phyloP scores from a whole-genome alignment of 2,797 vertebrate species.

The Jordanella pulchra region DNA sequence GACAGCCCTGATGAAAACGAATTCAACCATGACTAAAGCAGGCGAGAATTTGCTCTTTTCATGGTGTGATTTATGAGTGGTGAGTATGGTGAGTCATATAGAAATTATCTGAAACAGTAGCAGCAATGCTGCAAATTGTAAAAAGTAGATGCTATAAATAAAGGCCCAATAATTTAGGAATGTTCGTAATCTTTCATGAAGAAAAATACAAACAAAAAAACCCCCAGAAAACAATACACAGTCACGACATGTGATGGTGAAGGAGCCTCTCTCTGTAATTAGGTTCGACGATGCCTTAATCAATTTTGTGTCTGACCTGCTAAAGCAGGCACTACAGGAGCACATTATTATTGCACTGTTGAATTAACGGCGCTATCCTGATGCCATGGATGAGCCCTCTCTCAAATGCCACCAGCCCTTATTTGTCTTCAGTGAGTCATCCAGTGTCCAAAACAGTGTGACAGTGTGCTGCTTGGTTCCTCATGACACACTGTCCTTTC shows the following conservation, averaged over 20 bases:
- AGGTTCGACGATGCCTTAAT: slow-evolving; percentile 50
- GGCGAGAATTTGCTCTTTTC: slow-evolving; percentile 52
- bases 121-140: slow-evolving; percentile 46
- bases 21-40: slow-evolving; percentile 61
- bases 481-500: slow-evolving; percentile 66
- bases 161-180: slow-evolving; percentile 33
- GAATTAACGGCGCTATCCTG: slow-evolving; percentile 46
- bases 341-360: slow-evolving; percentile 41
- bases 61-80: slow-evolving; percentile 58
- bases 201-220: slow-evolving; percentile 7
- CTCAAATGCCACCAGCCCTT: slow-evolving; percentile 59
- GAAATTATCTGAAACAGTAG: slow-evolving; percentile 65
- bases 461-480: slow-evolving; percentile 48
- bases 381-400: slow-evolving; percentile 53
- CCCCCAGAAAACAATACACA: slow-evolving; percentile 45
- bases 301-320: slow-evolving; percentile 57
- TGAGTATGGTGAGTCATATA: slow-evolving; percentile 74
- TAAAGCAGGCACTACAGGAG: slow-evolving; percentile 57
- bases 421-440: slow-evolving; percentile 68
- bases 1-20: slow-evolving; percentile 46
- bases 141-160: slow-evolving; percentile 53
- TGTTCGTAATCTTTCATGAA: slow-evolving; percentile 32
- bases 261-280: slow-evolving; percentile 47
- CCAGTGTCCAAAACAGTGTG: slow-evolving; percentile 68
- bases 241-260: slow-evolving; percentile 35